Evolutionary conservation across 2,113 vertebrate genomes (phyloP).

Genomic region (Gyps fulvus): DNA sequence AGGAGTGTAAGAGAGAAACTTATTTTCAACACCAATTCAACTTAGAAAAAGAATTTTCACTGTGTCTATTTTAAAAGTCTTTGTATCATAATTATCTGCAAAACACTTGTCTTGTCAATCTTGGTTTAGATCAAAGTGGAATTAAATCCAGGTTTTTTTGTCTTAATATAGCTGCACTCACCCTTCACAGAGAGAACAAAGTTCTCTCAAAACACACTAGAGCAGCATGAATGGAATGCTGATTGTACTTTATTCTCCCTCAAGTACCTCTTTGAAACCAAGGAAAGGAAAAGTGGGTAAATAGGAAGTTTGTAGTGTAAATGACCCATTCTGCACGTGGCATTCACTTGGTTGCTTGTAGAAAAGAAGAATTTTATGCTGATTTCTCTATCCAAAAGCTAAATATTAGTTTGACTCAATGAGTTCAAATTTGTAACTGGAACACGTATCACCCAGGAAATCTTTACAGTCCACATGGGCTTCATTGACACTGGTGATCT

Average conservation of each 20-base stretch:
- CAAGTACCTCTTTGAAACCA: slow-evolving; percentile 22
- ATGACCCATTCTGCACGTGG: not conserved
- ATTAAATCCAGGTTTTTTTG: not conserved
- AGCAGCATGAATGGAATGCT: slow-evolving; percentile 14
- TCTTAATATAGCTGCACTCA: not conserved
- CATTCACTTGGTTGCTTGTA: not conserved
- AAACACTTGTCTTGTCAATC: not conserved
- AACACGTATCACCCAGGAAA: not conserved
- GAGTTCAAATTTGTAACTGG: not conserved
- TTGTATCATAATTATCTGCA: not conserved
- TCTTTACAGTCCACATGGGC: not conserved
- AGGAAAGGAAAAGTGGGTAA: not conserved
- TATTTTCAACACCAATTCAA: not conserved
- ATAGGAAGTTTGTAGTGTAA: not conserved
- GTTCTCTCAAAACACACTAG: not conserved
- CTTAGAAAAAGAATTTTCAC: not conserved
- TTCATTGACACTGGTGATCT: not conserved
- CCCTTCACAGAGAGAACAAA: not conserved
- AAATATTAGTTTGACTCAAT: not conserved
- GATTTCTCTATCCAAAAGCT: not conserved
- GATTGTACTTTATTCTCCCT: slow-evolving; percentile 24
- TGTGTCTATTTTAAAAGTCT: not conserved
- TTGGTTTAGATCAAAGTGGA: not conserved
- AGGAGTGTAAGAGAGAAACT: not conserved
- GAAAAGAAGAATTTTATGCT: not conserved